phyloP scores from a whole-genome alignment of 2,888 invertebrate species.

The Timema cristinae region DNA sequence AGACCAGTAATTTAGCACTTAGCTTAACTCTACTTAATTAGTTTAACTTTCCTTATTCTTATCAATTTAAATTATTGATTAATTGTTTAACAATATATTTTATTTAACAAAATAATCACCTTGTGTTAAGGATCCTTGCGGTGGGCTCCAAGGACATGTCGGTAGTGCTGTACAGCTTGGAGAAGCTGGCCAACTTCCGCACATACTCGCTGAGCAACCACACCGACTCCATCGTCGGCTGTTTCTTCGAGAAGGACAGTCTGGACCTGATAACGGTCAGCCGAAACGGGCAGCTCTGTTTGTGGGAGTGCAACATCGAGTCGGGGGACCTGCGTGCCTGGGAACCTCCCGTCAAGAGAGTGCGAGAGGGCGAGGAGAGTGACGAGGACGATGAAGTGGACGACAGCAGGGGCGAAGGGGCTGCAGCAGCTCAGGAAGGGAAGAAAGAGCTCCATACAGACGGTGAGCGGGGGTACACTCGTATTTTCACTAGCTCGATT shows the following conservation, averaged over 20 bases:
- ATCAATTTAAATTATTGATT: no score
- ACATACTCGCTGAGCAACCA: slow-evolving; percentile 78
- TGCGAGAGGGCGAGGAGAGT: slow-evolving; percentile 28
- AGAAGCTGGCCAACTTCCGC: slow-evolving; percentile 69
- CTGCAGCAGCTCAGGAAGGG: no score
- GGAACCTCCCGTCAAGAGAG: slow-evolving; percentile 48
- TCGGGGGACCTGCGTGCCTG: slow-evolving; percentile 60
- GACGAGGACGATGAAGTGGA: slow-evolving; percentile 42
- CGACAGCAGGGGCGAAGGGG: slow-evolving; percentile 19
- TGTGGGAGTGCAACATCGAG: slow-evolving; percentile 82
- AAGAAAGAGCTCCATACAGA: no score
- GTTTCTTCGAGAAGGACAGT: slow-evolving; percentile 83
- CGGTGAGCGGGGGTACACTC: no score
- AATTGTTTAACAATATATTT: no score
- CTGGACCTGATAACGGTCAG: slow-evolving; percentile 81
- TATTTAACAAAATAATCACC: no score
- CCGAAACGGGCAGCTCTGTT: slow-evolving; percentile 47
- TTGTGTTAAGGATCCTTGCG: slow-evolving; percentile 60
- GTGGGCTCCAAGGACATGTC: slow-evolving; percentile 87
- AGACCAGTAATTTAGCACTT: no score
- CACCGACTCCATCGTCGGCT: slow-evolving; percentile 75
- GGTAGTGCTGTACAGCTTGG: slow-evolving; percentile 74
- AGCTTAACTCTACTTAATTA: no score
- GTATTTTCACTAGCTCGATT: no score
- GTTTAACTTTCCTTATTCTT: no score